Percentiles rank a stretch among this genome's conserved stretches.
Conservation (phyloP, 2,113 vertebrate species). For the Scytalopus superciliaris region DNA sequence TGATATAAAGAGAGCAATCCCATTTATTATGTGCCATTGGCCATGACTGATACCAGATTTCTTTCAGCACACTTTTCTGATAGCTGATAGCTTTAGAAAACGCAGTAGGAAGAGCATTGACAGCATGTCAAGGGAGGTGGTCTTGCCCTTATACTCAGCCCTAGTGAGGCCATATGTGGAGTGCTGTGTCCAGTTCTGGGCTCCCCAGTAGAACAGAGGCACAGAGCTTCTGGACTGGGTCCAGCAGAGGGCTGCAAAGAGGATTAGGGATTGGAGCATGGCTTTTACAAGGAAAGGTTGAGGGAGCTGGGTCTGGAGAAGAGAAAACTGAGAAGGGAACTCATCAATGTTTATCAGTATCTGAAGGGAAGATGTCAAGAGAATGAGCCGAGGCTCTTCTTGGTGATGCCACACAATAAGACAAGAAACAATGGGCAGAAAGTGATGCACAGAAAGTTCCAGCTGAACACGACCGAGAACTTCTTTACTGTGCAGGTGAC, state of each 20-base stretch:
- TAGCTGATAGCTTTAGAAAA: neutral
- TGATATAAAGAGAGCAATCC: neutral
- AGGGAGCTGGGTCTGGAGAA: fast-evolving
- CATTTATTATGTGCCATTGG: neutral
- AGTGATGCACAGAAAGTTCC: neutral
- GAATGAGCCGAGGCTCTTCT: neutral
- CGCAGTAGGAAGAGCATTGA: neutral
- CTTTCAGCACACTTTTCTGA: neutral
- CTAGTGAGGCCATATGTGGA: fast-evolving
- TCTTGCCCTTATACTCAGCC: neutral
- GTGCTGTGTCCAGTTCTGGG: too few relatives aligned
- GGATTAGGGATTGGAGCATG: neutral
- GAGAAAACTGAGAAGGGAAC: neutral
- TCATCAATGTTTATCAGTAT: neutral
- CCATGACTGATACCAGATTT: neutral
- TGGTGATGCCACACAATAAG: fast-evolving
- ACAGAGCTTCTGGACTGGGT: fast-evolving
- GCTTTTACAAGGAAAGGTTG: neutral
- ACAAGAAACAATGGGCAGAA: neutral
- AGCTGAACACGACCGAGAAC: neutral
- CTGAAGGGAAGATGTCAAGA: neutral
- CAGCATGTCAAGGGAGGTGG: neutral
- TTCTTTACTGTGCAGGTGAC: neutral
- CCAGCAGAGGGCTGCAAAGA: neutral
- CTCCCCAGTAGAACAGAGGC: neutral